Percentiles rank a stretch among this genome's conserved stretches.
Conservation (phyloP, 2,113 vertebrate genomes). For the Oncorhynchus nerka region DNA sequence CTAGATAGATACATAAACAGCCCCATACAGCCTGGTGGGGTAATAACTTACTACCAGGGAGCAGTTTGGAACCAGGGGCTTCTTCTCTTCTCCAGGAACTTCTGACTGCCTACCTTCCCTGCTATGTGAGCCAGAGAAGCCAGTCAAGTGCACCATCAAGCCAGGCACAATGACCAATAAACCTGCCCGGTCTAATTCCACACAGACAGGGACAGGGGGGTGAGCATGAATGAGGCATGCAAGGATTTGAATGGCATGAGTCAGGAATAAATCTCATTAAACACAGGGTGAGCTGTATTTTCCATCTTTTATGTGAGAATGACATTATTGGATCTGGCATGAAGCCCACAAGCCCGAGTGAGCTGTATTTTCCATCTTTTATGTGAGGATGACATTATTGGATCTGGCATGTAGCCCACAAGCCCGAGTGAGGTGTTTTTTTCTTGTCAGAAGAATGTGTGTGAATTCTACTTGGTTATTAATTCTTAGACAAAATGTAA, state of each 20-base stretch:
- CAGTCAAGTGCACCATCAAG: constrained; percentile 54
- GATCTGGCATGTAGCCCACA: constrained; percentile 20
- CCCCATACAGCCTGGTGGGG: constrained; percentile 22
- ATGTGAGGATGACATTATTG: constrained; percentile 22
- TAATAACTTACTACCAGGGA: constrained; percentile 36
- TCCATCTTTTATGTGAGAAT: constrained; percentile 16
- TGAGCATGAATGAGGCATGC: constrained; percentile 21
- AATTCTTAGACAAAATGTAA: constrained; percentile 33
- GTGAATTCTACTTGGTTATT: constrained; percentile 5
- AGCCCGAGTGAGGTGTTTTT: not conserved
- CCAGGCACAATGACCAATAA: constrained; percentile 37
- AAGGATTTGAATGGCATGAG: constrained; percentile 32
- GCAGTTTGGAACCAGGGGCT: not conserved
- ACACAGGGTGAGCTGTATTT: not conserved
- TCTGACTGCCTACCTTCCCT: constrained; percentile 6
- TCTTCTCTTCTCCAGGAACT: constrained; percentile 22
- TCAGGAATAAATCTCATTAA: constrained; percentile 19
- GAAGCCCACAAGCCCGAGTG: constrained; percentile 9
- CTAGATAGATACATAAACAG: constrained; percentile 1
- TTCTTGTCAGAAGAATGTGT: not conserved
- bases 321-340: constrained; percentile 26
- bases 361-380: constrained; percentile 3
- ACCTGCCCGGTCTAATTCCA: constrained; percentile 42
- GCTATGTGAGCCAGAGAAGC: constrained; percentile 44
- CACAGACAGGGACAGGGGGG: constrained; percentile 7